These are phyloP conservation scores for Branchinecta lynchi DNA, from an alignment of 1,140 invertebrate genomes.

Conservation along the genomic window DNA sequence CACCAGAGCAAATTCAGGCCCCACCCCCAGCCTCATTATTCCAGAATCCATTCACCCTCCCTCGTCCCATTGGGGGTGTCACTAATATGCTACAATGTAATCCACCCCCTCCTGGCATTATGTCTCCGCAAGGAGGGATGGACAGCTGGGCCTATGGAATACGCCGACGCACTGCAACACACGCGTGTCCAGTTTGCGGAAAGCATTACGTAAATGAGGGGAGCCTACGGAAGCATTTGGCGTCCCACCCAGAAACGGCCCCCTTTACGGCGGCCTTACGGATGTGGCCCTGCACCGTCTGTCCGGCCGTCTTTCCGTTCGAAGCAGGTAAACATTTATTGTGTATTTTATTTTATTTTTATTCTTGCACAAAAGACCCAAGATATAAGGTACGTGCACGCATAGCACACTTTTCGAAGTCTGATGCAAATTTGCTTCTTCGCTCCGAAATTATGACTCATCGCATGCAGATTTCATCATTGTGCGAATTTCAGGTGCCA, in stretches of 20 bases:
- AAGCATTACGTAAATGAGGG: slow-evolving; percentile 91
- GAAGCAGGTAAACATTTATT: slow-evolving; percentile 55
- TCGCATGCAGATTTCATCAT: no score
- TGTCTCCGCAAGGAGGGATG: not conserved
- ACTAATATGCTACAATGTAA: not conserved
- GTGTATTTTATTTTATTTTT: not conserved
- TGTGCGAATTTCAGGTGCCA: no score
- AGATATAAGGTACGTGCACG: no score
- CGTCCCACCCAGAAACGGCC: slow-evolving; percentile 75
- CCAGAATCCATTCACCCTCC: slow-evolving; percentile 2
- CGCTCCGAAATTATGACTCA: no score
- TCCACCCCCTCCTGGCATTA: not conserved
- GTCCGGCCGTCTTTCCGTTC: slow-evolving; percentile 81
- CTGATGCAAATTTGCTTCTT: no score
- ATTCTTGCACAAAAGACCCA: no score
- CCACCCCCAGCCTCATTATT: slow-evolving; percentile 15
- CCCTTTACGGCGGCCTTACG: slow-evolving; percentile 66
- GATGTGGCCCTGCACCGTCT: slow-evolving; percentile 88
- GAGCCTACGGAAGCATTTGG: slow-evolving; percentile 73
- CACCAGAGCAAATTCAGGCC: not conserved
- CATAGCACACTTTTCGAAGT: no score
- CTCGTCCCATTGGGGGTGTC: not conserved
- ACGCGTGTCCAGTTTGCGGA: slow-evolving; percentile 82
- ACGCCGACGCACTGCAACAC: slow-evolving; percentile 73
- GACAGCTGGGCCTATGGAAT: slow-evolving; percentile 17